Evolutionary conservation across 2,888 invertebrate species (phyloP), one percentile per base, ranked within the genome.

Genomic region (Mellilla xanthometata): DNA sequence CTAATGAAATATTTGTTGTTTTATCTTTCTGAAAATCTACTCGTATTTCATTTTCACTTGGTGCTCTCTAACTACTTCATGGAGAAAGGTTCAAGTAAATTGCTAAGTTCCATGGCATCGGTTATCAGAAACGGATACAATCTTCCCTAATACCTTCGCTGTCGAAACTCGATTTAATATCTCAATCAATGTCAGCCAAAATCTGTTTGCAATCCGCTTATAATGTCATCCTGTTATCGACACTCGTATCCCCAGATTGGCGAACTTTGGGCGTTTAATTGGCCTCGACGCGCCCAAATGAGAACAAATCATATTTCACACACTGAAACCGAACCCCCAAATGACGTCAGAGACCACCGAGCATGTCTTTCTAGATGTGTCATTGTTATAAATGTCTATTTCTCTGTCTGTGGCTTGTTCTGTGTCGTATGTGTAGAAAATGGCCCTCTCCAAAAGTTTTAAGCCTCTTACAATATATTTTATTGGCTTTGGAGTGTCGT

Each of bases 331-430:
- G 46, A 55, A 48, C 46, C 42, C 33, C 33, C 34, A 42, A 47
- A 39, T 53, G 55, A 58, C 54, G 58, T 53, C 52, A 51, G 15
- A 38, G 42, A 52, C 50, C 55, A 55, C 48, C 45, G 50, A 56
- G 24, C 35, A 51, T 12, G 42, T 41, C 36, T 32, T 5, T 34
- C 51, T 63, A 32, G 56, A 55, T 58, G 50, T 55, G 52, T 47
- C 33, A 40, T 30, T 55, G 52, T 45, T 33, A 43, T 30, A 33
- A 24, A 27, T 51, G 27, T 53, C 15, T 41, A 12, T 32, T 24
- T 50, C 4, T 22, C 15, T 34, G 34, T 19, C 23, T 27, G 34
- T 49, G 49, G 46, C 47, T 53, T 47, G 43, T 49, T 53, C 42
- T 45, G 34, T 34, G 45, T 42, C 31, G 32, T 13, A n/a, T n/a